Percentiles rank a stretch among this genome's conserved stretches.
These are phyloP conservation scores for Propithecus perrieri DNA, from an alignment of 2,797 vertebrate genomes.

Conservation along the genomic window DNA sequence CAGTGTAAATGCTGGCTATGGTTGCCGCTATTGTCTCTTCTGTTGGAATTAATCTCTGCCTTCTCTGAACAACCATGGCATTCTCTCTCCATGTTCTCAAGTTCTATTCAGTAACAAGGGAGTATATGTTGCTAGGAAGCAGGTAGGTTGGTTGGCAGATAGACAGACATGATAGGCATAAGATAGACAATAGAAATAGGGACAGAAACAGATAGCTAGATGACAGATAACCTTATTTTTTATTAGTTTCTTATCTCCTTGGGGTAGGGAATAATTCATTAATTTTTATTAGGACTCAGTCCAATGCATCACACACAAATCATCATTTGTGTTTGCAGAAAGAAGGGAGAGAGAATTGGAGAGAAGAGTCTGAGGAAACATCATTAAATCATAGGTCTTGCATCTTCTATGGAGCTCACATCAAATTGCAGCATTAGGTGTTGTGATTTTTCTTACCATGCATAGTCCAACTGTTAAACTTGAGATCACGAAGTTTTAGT, in stretches of 20 bases:
- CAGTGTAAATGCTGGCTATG: not conserved
- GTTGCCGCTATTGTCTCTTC: not conserved
- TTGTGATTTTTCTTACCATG: not conserved
- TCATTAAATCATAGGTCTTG: not conserved
- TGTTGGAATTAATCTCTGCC: not conserved
- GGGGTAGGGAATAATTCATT: not conserved
- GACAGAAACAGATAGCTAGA: not conserved
- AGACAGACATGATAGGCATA: not conserved
- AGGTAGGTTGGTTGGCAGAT: not conserved
- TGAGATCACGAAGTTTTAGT: not conserved
- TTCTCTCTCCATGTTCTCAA: not conserved
- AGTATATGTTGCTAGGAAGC: not conserved
- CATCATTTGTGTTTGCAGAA: not conserved
- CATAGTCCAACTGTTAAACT: not conserved
- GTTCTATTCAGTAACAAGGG: not conserved
- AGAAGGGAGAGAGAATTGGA: not conserved
- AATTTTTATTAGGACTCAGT: not conserved
- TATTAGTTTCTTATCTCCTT: not conserved
- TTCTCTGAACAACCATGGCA: not conserved
- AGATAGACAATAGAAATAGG: not conserved
- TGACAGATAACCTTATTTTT: not conserved
- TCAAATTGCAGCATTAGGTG: not conserved
- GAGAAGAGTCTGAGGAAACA: not conserved
- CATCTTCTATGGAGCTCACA: not conserved
- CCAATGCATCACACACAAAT: not conserved